Conservation (phyloP, 2,113 vertebrate species). For the Bufo gargarizans region DNA sequence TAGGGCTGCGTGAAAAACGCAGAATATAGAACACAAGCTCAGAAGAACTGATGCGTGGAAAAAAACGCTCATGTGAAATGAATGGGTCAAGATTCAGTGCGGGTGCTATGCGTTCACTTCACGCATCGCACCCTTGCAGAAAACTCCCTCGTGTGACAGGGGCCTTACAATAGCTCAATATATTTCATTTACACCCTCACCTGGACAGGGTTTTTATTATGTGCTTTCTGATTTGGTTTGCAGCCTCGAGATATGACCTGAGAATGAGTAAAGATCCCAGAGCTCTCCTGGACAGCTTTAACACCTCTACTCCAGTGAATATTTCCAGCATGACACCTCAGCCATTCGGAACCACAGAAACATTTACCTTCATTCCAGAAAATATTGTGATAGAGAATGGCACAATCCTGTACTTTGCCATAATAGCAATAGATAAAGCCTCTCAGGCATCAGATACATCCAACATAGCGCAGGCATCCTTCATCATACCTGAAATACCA, state of each 20-base stretch:
- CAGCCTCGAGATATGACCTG: slow-evolving; percentile 71
- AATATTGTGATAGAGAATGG: slow-evolving; percentile 53
- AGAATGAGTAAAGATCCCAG: slow-evolving; percentile 64
- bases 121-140: no score
- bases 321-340: slow-evolving; percentile 61
- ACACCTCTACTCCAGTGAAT: slow-evolving; percentile 61
- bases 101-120: no score
- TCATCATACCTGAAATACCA: no score
- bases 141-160: no score
- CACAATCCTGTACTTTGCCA: slow-evolving; percentile 66
- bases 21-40: no score
- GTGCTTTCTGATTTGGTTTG: slow-evolving; percentile 45
- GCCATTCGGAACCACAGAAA: slow-evolving; percentile 65
- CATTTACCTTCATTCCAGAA: slow-evolving; percentile 65
- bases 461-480: slow-evolving; percentile 65
- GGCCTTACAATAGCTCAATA: not conserved
- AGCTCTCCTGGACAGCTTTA: slow-evolving; percentile 66
- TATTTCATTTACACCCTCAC: no score
- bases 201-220: no score
- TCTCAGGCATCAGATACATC: slow-evolving; percentile 65
- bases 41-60: no score
- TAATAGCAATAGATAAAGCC: slow-evolving; percentile 61
- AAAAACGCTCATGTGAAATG: no score
- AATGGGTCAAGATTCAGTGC: no score
- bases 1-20: no score